These are phyloP conservation scores for Chaenogobius annularis DNA, from an alignment of 2,113 vertebrate genomes.

Conservation along the genomic window DNA sequence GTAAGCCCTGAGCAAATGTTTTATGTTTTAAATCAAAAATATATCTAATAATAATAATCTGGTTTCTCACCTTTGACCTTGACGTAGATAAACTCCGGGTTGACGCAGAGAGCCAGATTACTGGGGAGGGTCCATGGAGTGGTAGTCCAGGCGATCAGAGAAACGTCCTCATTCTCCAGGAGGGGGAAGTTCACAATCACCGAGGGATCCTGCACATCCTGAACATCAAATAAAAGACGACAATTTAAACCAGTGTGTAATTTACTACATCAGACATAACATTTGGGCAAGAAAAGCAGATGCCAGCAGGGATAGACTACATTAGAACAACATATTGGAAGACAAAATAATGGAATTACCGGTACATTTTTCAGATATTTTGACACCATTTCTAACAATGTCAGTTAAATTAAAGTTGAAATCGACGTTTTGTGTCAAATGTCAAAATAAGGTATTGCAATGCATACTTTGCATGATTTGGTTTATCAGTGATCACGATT, in stretches of 20 bases:
- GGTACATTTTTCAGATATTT: not conserved
- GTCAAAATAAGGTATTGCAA: too few relatives aligned
- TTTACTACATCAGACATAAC: not conserved
- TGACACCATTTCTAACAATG: too few relatives aligned
- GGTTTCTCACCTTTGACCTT: conserved; percentile 88
- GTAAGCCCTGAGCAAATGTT: not conserved
- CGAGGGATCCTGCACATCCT: conserved; percentile 98
- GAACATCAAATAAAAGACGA: conserved; percentile 29
- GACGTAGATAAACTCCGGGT: conserved; percentile 87
- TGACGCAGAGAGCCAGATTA: conserved; percentile 94
- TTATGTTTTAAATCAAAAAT: too few relatives aligned
- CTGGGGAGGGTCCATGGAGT: conserved; percentile 98
- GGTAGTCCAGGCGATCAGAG: conserved; percentile 95
- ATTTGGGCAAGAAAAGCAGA: not conserved
- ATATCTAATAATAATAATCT: too few relatives aligned
- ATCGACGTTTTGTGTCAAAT: too few relatives aligned
- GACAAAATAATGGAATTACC: not conserved
- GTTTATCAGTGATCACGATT: too few relatives aligned
- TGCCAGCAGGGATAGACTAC: not conserved
- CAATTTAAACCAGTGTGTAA: not conserved
- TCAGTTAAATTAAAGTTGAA: too few relatives aligned
- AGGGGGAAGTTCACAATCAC: conserved; percentile 91
- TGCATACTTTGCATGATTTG: too few relatives aligned
- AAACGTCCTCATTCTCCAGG: conserved; percentile 81
- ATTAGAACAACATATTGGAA: not conserved